Evolutionary conservation across 2,113 vertebrate genomes (phyloP), one percentile per base, ranked within the genome.

Genomic region (Tinamus guttatus): DNA sequence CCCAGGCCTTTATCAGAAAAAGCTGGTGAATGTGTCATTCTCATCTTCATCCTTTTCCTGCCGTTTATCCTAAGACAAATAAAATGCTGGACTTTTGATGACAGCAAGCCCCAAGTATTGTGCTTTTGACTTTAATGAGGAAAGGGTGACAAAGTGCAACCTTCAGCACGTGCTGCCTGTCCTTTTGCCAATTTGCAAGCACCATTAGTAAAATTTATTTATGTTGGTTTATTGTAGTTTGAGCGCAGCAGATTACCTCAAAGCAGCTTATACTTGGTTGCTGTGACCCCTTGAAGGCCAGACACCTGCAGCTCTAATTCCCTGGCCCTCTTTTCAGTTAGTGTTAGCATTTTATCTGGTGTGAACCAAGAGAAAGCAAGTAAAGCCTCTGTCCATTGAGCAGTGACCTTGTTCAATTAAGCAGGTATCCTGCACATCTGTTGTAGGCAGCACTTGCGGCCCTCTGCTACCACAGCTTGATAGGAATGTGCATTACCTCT

Each of bases 231-330:
- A 1, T 15, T 75, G 38, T 32, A 68, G 32, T 38, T 59, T 43
- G 34, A 94, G 84, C 47, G 47, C 25, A 51, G 60, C 2, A 1
- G 90, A 95, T 96, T 87, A 86, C 36, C 69, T 51, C 27, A 90
- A 94, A 93, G 69, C 83, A 89, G 90, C 77, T 95, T 90, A 84
- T 76, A 75, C 25, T 21, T 28, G 56, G 21, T 52, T 71, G 41
- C 32, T 86, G 36, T 79, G 86, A 89, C 28, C 38, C 16, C 34
- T 78, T 1, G 2, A 82, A 90, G 47, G 56, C 22, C 54, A 88
- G 40, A 16, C 32, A 6, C 6, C 2, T 51, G 2, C 24, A 75
- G 34, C 41, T 41, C 45, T 71, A 62, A 87, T 49, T 77, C 54
- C 62, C 40, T 36, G 34, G 54, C 52, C 47, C 19, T 45, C 1